Evolutionary conservation across 2,797 vertebrate genomes (phyloP).

Genomic region (Thaleichthys pacificus): DNA sequence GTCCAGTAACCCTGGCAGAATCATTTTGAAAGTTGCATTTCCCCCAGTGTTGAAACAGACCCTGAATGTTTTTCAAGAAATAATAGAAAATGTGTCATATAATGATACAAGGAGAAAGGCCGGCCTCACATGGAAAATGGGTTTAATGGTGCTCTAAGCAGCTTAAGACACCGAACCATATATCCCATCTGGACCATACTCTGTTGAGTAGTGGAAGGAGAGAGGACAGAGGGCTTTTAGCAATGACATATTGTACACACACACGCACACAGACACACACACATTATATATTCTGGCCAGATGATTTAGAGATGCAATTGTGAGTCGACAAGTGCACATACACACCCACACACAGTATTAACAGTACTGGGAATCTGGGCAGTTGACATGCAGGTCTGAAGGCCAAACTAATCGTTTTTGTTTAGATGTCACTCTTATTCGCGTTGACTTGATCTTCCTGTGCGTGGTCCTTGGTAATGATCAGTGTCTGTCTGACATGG

Average conservation of each 20-base stretch:
- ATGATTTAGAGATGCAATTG: not conserved
- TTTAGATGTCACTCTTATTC: too few species aligned
- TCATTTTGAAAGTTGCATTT: not conserved
- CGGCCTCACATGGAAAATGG: not conserved
- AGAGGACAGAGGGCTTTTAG: constrained; percentile 5
- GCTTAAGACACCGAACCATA: not conserved
- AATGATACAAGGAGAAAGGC: not conserved
- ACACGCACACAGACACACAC: not conserved
- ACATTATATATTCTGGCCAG: not conserved
- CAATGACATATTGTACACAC: not conserved
- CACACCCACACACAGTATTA: not conserved
- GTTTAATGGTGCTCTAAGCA: not conserved
- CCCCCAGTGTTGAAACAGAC: not conserved
- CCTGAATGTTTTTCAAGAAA: not conserved
- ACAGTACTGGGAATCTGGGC: too few species aligned
- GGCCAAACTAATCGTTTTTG: too few species aligned
- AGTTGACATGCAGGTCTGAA: too few species aligned
- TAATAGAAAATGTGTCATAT: constrained; percentile 4
- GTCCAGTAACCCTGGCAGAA: too few species aligned
- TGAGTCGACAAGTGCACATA: too few species aligned
- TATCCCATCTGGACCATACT: not conserved
- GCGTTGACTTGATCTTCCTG: too few species aligned
- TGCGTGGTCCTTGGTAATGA: not conserved
- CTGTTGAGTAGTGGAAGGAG: not conserved
- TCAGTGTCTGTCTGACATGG: not conserved